Evolutionary conservation across 2,113 vertebrate genomes (phyloP).

Genomic region (Chaenocephalus aceratus): DNA sequence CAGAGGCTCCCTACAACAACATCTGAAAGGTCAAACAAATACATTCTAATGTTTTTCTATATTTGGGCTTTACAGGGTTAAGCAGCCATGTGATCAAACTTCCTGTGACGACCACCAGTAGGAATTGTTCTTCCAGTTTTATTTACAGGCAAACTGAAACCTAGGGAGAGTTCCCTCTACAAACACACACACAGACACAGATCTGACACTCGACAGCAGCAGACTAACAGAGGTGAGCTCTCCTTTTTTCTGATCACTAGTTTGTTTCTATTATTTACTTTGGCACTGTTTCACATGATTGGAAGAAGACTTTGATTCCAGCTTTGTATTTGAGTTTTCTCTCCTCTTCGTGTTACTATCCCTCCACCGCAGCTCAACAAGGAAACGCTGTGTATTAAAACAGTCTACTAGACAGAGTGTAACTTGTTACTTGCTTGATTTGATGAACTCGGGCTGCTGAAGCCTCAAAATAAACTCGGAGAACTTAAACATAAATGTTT

Average conservation of each 20-base stretch:
- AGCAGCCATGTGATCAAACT: neutral
- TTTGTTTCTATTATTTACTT: neutral
- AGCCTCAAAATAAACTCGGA: too few species aligned
- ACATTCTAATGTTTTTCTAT: too few species aligned
- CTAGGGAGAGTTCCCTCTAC: neutral
- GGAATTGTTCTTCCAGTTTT: neutral
- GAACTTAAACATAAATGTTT: too few species aligned
- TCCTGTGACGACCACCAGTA: neutral
- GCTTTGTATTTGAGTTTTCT: neutral
- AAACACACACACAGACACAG: neutral
- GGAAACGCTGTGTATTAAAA: neutral
- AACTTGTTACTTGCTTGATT: neutral
- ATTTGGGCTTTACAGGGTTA: too few species aligned
- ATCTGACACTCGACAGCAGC: neutral
- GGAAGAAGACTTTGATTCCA: neutral
- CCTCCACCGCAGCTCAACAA: neutral
- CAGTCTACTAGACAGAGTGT: too few species aligned
- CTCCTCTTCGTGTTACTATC: neutral
- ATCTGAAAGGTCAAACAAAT: too few species aligned
- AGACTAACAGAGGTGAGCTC: slow-evolving; percentile 13
- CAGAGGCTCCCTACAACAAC: too few species aligned
- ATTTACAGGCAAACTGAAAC: slow-evolving; percentile 12
- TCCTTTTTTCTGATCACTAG: neutral
- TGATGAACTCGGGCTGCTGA: neutral
- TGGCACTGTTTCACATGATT: neutral